Evolutionary conservation across 2,113 vertebrate species (phyloP).

Genomic region (Nesogale talazaci): DNA sequence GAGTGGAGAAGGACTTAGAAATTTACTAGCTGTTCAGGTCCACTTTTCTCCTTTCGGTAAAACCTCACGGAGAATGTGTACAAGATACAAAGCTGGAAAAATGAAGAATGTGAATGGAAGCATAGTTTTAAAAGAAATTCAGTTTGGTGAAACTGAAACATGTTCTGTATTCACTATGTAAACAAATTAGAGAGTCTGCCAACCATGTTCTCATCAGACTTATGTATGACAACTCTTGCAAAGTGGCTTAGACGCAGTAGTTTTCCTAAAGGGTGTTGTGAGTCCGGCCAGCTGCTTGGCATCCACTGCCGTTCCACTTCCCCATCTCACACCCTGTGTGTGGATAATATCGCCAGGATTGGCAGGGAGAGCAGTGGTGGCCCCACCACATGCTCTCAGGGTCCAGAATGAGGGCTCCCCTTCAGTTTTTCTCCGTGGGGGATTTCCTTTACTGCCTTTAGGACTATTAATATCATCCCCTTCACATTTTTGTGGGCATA

Average conservation of each 20-base stretch:
- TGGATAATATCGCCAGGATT: neutral
- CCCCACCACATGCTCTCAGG: neutral
- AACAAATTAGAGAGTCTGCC: conserved; percentile 14
- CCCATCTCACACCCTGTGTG: neutral
- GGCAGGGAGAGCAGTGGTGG: neutral
- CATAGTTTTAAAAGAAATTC: neutral
- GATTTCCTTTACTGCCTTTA: neutral
- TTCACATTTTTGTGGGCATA: neutral
- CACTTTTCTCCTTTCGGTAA: neutral
- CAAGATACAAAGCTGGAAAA: neutral
- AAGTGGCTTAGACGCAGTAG: neutral
- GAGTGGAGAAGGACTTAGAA: neutral
- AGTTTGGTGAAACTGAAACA: conserved; percentile 5
- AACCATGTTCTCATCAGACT: conserved; percentile 4
- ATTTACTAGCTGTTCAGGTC: neutral
- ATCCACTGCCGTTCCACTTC: neutral
- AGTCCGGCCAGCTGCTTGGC: neutral
- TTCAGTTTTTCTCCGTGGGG: neutral
- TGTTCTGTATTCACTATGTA: neutral
- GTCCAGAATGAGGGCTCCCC: neutral
- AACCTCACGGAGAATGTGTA: neutral
- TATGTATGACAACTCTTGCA: neutral
- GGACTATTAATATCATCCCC: neutral
- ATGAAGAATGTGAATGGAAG: conserved; percentile 3
- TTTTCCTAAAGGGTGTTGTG: neutral